Conservation (phyloP, 2,888 invertebrate genomes). For the Aleiodes leptofemur region DNA sequence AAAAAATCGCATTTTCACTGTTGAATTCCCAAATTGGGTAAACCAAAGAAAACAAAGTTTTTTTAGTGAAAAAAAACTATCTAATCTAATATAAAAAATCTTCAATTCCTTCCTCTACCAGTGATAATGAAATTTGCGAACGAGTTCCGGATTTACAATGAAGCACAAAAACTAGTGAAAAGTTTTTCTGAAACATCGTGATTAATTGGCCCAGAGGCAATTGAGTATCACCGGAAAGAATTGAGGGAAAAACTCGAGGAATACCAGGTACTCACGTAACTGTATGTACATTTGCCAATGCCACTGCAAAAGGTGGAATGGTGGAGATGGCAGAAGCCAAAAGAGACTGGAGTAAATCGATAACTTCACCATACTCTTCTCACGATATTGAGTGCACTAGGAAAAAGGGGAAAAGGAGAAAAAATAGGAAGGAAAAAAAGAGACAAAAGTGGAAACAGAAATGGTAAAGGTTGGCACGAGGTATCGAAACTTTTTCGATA, state of each 20-base stretch:
- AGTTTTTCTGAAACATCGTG: slow-evolving; percentile 14
- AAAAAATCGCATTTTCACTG: no score
- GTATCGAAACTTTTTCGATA: slow-evolving; percentile 47
- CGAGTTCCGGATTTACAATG: slow-evolving; percentile 30
- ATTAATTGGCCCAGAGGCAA: slow-evolving; percentile 19
- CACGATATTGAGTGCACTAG: slow-evolving; percentile 20
- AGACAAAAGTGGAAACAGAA: slow-evolving; percentile 7
- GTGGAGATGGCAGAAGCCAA: not conserved
- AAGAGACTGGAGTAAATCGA: slow-evolving; percentile 25
- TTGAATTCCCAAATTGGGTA: no score
- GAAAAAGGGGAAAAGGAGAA: not conserved
- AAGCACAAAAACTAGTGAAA: slow-evolving; percentile 7
- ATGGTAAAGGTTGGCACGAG: slow-evolving; percentile 26
- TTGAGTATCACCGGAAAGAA: not conserved
- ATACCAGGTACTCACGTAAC: slow-evolving; percentile 20
- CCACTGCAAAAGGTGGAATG: not conserved
- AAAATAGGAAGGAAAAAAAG: not conserved
- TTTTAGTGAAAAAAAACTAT: not conserved
- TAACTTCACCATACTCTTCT: slow-evolving; percentile 27
- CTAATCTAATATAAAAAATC: not conserved
- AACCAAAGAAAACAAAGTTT: no score
- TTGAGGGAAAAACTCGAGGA: slow-evolving; percentile 23
- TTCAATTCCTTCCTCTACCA: not conserved
- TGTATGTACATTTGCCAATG: slow-evolving; percentile 25
- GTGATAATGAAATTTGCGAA: slow-evolving; percentile 14